Base-by-base conservation (phyloP, 2,888 invertebrate genomes). In the Selenia dentaria region DNA sequence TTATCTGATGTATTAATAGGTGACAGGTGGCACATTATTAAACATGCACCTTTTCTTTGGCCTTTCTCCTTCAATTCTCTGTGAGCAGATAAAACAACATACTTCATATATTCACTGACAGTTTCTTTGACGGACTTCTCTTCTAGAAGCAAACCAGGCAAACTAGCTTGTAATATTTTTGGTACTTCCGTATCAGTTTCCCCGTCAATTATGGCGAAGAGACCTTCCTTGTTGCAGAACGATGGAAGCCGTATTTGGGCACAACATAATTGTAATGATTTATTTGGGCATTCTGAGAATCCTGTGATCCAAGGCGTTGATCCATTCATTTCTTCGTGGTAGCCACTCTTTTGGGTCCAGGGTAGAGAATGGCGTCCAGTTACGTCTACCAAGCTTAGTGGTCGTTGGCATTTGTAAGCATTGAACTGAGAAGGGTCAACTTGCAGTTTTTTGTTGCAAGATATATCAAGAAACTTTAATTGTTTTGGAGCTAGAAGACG, bases 121-220 rank as follows among this genome's bases (percentile, higher is more conserved):
- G 95, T 96, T 78, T 96, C 96, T 71, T 95, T 95, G 2, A 96
- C 93, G 0, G 96, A 94, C 56, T 94, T 92, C 79, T 97, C 96
- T 79, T 96, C 96, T 10, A 96, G 83, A 11, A 96, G 81, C 13
- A 96, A 92, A n/a, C 95, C 94, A 0, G 96, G 96, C 50, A 96
- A 93, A 49, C 94, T 92, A 59, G 95, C 94, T 50, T 95, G 95
- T 49, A 96, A 89, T 24, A 94, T 92, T 68, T 91, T 91, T 1
- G 95, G 95, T 14, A 94, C 92, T 67, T 94, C 93, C 33, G 92
- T 93, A 65, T 94, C 94, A n/a, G 92, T 92, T 72, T 94, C 94
- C 1, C 95, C 95, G 67, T 96, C 96, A 64, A 97, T 96, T 62
- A 97, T 93, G 12, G 96, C 96, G 68, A 96, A 95, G 0, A 97